A percentile compares a stretch with the other conserved stretches of the same genome.
Conservation (phyloP, 2,888 invertebrate genomes). For the Dexiosoma caninum region DNA sequence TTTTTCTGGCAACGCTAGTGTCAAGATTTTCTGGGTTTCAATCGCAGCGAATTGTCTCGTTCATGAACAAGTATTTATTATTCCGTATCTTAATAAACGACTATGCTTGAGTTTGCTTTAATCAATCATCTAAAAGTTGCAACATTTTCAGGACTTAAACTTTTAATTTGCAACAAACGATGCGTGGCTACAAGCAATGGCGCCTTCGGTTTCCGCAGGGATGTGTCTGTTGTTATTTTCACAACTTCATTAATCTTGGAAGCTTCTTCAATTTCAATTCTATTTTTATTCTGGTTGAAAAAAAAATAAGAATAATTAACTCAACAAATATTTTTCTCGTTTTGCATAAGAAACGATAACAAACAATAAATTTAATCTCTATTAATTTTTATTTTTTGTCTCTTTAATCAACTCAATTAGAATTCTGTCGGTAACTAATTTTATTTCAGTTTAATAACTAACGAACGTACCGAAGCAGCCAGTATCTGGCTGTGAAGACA, state of each 20-base stretch:
- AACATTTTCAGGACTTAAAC: background rate
- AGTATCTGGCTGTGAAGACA: background rate
- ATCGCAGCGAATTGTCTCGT: no score
- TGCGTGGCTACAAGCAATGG: conserved; percentile 16
- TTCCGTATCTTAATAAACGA: background rate
- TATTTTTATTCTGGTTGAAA: background rate
- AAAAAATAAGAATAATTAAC: conserved; percentile 6
- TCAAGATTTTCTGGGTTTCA: no score
- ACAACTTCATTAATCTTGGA: conserved; percentile 30
- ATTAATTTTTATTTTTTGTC: background rate
- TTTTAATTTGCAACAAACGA: conserved; percentile 4
- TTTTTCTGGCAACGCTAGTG: no score
- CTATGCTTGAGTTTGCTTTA: background rate
- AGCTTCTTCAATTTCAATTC: background rate
- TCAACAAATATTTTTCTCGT: background rate
- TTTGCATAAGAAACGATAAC: background rate
- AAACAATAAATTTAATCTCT: conserved; percentile 30
- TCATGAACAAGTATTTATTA: background rate
- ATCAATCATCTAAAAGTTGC: background rate
- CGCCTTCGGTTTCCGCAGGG: conserved; percentile 45
- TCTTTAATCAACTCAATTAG: conserved; percentile 39
- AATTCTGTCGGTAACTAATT: conserved; percentile 51
- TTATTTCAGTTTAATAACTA: conserved; percentile 26
- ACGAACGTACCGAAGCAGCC: background rate
- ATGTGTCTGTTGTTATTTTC: conserved; percentile 5